A percentile compares a stretch with the other conserved stretches of the same genome.
Evolutionary conservation across 2,888 invertebrate genomes (phyloP).

Genomic region (Diadegma fenestrale): DNA sequence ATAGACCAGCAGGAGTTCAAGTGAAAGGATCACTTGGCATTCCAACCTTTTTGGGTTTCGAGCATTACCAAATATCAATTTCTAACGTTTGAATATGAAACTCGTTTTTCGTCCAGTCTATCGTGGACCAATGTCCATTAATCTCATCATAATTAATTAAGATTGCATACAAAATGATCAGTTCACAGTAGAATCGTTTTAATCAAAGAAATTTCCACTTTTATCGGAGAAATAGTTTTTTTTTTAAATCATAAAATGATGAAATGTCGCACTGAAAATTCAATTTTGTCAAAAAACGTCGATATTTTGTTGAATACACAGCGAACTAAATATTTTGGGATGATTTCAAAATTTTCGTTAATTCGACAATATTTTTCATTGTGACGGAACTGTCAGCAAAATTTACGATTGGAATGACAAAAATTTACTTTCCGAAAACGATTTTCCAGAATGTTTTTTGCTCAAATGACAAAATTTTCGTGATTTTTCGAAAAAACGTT

Average conservation of each 20-base stretch:
- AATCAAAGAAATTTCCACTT: not conserved
- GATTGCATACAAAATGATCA: not conserved
- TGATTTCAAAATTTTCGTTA: no score
- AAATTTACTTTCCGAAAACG: no score
- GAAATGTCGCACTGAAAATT: not conserved
- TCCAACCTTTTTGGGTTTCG: not conserved
- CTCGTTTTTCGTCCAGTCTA: not conserved
- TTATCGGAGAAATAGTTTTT: not conserved
- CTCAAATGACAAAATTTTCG: no score
- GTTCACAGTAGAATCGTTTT: not conserved
- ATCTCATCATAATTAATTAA: not conserved
- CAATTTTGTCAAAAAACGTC: no score
- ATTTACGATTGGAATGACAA: no score
- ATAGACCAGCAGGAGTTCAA: constrained; percentile 23
- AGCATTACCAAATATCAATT: not conserved
- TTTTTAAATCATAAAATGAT: not conserved
- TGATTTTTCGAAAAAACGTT: no score
- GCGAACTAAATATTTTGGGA: no score
- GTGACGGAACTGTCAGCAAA: no score
- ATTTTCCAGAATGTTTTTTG: no score
- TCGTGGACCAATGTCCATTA: not conserved
- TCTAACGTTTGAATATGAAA: not conserved
- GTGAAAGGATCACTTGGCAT: constrained; percentile 26
- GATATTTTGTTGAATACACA: no score
- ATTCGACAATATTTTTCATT: no score